These are phyloP conservation scores for Cryptotis parvus DNA, from an alignment of 2,113 vertebrate genomes.

Conservation along the genomic window DNA sequence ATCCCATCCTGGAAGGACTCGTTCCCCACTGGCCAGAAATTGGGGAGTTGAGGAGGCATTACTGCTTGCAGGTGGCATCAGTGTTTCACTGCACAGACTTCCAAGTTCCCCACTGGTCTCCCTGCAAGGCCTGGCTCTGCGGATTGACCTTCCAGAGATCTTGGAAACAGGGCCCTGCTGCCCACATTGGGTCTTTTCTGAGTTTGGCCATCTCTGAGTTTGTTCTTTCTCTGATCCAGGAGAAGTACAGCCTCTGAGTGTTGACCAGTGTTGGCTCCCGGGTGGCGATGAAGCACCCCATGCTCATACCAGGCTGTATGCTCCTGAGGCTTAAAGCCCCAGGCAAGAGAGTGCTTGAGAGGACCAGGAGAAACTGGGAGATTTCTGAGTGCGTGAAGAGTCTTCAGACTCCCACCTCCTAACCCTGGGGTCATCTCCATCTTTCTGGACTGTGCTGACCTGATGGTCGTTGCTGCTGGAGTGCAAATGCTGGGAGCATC, in stretches of 20 bases:
- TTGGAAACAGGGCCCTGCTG: rapidly evolving
- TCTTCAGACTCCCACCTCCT: not conserved
- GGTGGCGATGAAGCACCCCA: not conserved
- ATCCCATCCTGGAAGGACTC: not conserved
- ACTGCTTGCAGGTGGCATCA: not conserved
- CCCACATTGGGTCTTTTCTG: not conserved
- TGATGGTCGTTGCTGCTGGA: not conserved
- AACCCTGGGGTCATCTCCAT: too few species aligned
- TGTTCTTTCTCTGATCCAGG: not conserved
- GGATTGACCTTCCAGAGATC: not conserved
- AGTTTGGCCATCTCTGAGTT: not conserved
- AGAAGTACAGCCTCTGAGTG: not conserved
- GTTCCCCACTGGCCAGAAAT: not conserved
- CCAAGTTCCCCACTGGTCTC: too few species aligned
- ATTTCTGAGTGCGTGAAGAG: not conserved
- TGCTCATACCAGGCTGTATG: not conserved
- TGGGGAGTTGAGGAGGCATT: not conserved
- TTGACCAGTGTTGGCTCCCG: not conserved
- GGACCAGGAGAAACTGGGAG: not conserved
- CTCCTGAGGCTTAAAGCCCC: not conserved
- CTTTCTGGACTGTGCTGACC: not conserved
- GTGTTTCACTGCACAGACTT: too few species aligned
- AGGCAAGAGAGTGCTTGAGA: not conserved
- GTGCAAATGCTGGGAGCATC: not conserved
- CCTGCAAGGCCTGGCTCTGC: not conserved